Evolutionary conservation across 2,888 invertebrate genomes (phyloP).

Genomic region (Nemurella pictetii): DNA sequence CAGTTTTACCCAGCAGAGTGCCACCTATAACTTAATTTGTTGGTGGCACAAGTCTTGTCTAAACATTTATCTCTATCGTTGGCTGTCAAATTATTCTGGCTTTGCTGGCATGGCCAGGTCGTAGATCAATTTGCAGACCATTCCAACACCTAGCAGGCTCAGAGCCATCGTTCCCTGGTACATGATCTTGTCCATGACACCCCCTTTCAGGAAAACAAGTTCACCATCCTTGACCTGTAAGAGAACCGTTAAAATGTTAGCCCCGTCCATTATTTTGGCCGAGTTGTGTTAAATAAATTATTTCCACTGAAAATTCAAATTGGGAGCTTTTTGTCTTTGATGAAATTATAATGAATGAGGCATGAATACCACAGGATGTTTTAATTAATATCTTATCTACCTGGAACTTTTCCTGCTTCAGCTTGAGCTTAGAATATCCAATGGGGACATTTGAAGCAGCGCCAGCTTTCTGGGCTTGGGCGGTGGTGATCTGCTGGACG

Average conservation of each 20-base stretch:
- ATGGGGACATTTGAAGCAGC: conserved; percentile 38
- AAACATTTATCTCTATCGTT: background rate
- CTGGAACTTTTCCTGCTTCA: conserved; percentile 49
- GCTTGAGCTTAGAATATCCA: conserved; percentile 43
- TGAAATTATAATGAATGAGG: background rate
- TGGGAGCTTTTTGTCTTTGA: no score
- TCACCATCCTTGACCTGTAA: conserved; percentile 62
- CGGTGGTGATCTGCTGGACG: conserved; percentile 37
- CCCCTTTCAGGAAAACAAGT: conserved; percentile 64
- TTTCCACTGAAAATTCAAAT: no score
- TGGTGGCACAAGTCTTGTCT: background rate
- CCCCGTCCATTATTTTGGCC: no score
- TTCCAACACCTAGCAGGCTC: conserved; percentile 49
- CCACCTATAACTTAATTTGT: background rate
- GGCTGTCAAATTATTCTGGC: background rate
- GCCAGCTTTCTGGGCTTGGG: background rate
- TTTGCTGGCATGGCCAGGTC: conserved; percentile 42
- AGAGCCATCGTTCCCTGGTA: conserved; percentile 52
- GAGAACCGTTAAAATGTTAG: no score
- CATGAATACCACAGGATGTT: background rate
- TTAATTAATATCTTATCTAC: no score
- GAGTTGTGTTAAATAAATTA: no score
- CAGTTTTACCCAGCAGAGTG: background rate
- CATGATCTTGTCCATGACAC: conserved; percentile 57
- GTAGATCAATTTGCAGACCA: conserved; percentile 47